Percentiles rank a stretch among this genome's conserved stretches.
phyloP scores from a whole-genome alignment of 2,888 invertebrate species.

The Mythimna loreyi region DNA sequence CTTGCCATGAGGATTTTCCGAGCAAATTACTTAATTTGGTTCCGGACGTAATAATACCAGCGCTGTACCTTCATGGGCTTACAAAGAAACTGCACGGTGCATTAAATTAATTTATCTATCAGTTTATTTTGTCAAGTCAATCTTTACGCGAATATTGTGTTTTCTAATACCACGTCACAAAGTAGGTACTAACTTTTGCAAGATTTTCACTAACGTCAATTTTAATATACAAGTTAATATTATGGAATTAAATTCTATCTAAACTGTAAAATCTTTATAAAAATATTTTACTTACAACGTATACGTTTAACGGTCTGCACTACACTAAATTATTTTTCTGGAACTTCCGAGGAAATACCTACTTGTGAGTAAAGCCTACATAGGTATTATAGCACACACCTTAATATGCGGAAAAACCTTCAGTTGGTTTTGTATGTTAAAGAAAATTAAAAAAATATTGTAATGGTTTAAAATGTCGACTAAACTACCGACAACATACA shows the following conservation, averaged over 20 bases:
- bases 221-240: neutral
- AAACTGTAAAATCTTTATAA: neutral
- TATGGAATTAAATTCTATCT: neutral
- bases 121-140: neutral
- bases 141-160: neutral
- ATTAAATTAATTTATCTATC: neutral
- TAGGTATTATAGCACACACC: neutral
- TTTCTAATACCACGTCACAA: neutral
- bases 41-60: conserved; percentile 23
- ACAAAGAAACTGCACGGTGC: neutral
- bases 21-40: conserved; percentile 24
- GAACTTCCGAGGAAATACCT: conserved; percentile 3
- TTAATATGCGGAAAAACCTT: conserved; percentile 26
- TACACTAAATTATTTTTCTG: neutral
- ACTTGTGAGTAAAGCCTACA: neutral
- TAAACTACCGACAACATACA: neutral
- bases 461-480: neutral
- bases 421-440: neutral
- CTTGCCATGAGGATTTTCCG: conserved; percentile 16
- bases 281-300: neutral
- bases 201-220: neutral
- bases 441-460: neutral
- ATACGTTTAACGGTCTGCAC: neutral
- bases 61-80: neutral
- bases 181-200: conserved; percentile 5